Evolutionary conservation across 2,113 vertebrate genomes (phyloP).

Genomic region (Mormyrus iriodes): DNA sequence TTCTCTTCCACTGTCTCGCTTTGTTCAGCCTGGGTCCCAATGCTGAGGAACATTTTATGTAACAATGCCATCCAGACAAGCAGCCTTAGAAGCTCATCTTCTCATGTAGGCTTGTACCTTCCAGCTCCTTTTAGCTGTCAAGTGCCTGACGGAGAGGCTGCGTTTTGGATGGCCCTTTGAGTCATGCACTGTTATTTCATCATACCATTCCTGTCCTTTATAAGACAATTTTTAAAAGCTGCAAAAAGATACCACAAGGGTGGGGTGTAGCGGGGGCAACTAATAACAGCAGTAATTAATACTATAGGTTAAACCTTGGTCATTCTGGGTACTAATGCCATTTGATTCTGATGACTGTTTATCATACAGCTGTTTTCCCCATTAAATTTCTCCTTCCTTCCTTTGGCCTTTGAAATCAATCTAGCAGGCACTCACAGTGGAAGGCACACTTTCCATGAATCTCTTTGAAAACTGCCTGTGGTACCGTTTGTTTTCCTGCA

Average conservation of each 20-base stretch:
- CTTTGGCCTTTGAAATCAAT: conserved; percentile 27
- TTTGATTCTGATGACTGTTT: conserved; percentile 25
- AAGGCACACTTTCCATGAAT: not conserved
- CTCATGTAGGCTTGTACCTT: not conserved
- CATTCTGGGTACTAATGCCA: conserved; percentile 27
- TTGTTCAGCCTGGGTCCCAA: not conserved
- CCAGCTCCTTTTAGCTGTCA: not conserved
- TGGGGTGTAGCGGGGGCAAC: not conserved
- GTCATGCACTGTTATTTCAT: not conserved
- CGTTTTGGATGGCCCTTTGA: not conserved
- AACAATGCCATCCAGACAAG: conserved; percentile 10
- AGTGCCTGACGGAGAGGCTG: not conserved
- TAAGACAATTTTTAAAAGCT: not conserved
- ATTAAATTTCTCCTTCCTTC: conserved; percentile 34
- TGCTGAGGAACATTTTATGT: not conserved
- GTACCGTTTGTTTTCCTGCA: not conserved
- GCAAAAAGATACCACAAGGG: not conserved
- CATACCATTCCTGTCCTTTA: not conserved
- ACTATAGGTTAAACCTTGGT: conserved; percentile 27
- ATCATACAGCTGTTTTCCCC: conserved; percentile 6
- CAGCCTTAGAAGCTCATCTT: not conserved
- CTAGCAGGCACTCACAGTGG: conserved; percentile 19
- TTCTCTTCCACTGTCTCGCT: not conserved
- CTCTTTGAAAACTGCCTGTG: not conserved
- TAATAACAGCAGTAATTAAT: conserved; percentile 33